Conservation (phyloP, 1,140 invertebrate genomes). For the Phortica variegata region DNA sequence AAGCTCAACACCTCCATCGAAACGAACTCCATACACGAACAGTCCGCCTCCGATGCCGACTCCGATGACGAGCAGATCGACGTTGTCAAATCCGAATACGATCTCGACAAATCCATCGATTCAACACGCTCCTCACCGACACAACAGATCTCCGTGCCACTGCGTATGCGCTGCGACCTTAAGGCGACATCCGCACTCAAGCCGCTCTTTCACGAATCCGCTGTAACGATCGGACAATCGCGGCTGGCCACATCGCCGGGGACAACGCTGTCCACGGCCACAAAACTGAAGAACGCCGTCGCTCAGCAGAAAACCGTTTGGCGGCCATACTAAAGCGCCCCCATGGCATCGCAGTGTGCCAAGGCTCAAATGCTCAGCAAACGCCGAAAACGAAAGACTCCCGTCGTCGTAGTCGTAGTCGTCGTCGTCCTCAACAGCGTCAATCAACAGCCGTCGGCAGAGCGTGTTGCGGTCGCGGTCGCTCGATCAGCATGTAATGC, state of each 20-base stretch:
- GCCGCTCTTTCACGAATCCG: slow-evolving; percentile 52
- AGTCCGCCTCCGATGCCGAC: slow-evolving; percentile 65
- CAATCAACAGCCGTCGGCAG: slow-evolving; percentile 23
- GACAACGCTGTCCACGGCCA: slow-evolving; percentile 60
- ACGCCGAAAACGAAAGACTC: not conserved
- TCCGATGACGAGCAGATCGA: slow-evolving; percentile 70
- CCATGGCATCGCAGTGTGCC: not conserved
- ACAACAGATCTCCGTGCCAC: slow-evolving; percentile 24
- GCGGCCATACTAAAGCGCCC: slow-evolving; percentile 68
- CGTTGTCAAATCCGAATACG: slow-evolving; percentile 74
- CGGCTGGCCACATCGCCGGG: slow-evolving; percentile 40
- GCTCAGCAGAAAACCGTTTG: slow-evolving; percentile 69
- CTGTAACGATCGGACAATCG: slow-evolving; percentile 46
- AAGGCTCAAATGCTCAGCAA: not conserved
- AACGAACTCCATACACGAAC: slow-evolving; percentile 65
- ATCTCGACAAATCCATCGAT: slow-evolving; percentile 51
- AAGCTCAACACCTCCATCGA: slow-evolving; percentile 61
- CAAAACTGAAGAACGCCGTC: slow-evolving; percentile 58
- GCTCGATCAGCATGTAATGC: slow-evolving; percentile 6
- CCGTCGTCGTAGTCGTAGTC: too few species aligned
- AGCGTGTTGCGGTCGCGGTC: slow-evolving; percentile 15
- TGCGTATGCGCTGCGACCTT: slow-evolving; percentile 59
- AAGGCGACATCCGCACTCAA: slow-evolving; percentile 64
- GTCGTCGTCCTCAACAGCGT: not conserved
- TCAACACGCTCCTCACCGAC: slow-evolving; percentile 39